Conservation (phyloP, 2,888 invertebrate genomes). For the Magallana nippona region DNA sequence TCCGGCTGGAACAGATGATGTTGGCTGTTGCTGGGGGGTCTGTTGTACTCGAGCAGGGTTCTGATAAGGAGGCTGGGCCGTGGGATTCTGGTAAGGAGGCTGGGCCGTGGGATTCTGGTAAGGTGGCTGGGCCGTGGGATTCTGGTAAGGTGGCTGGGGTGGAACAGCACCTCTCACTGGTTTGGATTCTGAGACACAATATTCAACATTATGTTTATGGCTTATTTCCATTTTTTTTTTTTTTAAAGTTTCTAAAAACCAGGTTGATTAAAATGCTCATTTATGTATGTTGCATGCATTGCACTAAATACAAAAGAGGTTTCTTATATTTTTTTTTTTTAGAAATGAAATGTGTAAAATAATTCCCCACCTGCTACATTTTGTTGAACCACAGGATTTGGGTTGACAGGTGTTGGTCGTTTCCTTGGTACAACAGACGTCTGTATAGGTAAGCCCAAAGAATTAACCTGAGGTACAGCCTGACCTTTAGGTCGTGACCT, state of each 20-base stretch:
- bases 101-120: too few species aligned
- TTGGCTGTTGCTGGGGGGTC: background rate
- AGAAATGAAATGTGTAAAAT: background rate
- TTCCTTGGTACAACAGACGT: constrained; percentile 74
- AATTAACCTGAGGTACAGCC: constrained; percentile 58
- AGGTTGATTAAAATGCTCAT: too few species aligned
- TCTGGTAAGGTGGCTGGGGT: background rate
- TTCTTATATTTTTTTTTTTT: too few species aligned
- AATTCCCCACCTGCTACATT: background rate
- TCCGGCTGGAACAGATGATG: background rate
- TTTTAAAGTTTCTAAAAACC: too few species aligned
- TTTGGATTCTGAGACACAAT: background rate
- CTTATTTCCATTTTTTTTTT: too few species aligned
- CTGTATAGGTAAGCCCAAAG: constrained; percentile 75
- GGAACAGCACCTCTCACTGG: constrained; percentile 10
- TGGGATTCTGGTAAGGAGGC: too few species aligned
- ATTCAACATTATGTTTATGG: background rate
- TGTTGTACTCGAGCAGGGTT: constrained; percentile 11
- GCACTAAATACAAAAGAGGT: too few species aligned
- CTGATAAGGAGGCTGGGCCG: too few species aligned
- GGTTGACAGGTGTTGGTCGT: constrained; percentile 68
- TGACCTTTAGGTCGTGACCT: constrained; percentile 88
- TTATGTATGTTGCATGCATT: too few species aligned
- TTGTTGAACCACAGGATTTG: constrained; percentile 30
- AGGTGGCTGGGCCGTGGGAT: background rate